Evolutionary conservation across 2,888 invertebrate species (phyloP).

Genomic region (Catocala nupta): DNA sequence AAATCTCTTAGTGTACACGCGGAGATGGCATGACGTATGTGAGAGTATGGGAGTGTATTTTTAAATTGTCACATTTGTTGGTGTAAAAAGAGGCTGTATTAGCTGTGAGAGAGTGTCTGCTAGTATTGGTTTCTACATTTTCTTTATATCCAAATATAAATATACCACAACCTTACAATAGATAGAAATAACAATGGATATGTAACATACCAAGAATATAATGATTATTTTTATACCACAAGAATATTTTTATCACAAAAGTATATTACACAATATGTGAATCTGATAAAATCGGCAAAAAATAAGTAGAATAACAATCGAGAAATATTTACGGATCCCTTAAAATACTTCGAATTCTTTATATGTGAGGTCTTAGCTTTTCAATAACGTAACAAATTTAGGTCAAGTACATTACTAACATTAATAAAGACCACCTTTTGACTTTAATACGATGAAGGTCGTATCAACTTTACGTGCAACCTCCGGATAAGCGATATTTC

Average conservation of each 20-base stretch:
- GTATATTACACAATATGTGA: too few relatives aligned
- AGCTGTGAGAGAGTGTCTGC: neutral
- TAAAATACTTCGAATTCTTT: too few relatives aligned
- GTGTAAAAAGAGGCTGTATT: slow-evolving; percentile 7
- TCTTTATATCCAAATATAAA: too few relatives aligned
- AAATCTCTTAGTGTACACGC: slow-evolving; percentile 56
- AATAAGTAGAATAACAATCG: too few relatives aligned
- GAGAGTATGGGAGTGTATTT: slow-evolving; percentile 12
- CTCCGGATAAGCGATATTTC: slow-evolving; percentile 33
- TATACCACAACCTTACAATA: too few relatives aligned
- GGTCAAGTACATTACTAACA: neutral
- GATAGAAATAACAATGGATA: too few relatives aligned
- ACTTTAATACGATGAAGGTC: slow-evolving; percentile 40
- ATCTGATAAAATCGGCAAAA: too few relatives aligned
- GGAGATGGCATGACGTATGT: slow-evolving; percentile 29
- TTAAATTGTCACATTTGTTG: slow-evolving; percentile 36
- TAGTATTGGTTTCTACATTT: too few relatives aligned
- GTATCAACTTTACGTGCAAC: slow-evolving; percentile 27
- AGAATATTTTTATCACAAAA: too few relatives aligned
- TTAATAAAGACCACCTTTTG: slow-evolving; percentile 30
- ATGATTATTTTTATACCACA: slow-evolving; percentile 14
- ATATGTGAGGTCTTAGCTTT: too few relatives aligned
- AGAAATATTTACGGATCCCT: too few relatives aligned
- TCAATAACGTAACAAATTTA: too few relatives aligned
- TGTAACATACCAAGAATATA: neutral